Evolutionary conservation across 2,797 vertebrate species (phyloP).

Genomic region (Paramormyrops hopkinsi): DNA sequence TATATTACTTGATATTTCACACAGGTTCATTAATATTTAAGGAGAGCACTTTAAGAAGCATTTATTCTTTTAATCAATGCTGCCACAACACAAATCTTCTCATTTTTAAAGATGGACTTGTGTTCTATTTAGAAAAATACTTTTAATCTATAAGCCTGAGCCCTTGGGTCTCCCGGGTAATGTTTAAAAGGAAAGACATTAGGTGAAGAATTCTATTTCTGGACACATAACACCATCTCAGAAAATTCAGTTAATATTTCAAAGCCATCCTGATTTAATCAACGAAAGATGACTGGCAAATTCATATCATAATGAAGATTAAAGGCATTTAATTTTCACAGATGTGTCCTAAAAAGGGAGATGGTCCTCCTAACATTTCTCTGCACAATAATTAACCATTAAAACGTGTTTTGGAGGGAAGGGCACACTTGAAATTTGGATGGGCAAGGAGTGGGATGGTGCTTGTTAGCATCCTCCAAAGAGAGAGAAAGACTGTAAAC

Average conservation of each 20-base stretch:
- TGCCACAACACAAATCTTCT: background rate
- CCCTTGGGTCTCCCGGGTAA: background rate
- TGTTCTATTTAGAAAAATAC: background rate
- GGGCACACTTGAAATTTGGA: background rate
- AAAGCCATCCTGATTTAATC: background rate
- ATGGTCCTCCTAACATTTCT: background rate
- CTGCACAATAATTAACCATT: background rate
- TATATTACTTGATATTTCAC: background rate
- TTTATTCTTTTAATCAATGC: background rate
- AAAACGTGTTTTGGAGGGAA: background rate
- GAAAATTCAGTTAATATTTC: background rate
- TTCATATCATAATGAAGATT: slow-evolving; percentile 5
- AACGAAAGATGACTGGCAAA: background rate
- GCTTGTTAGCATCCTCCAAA: background rate
- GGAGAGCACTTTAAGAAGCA: background rate
- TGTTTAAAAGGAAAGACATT: background rate
- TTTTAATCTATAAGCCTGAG: background rate
- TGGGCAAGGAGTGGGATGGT: background rate
- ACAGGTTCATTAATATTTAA: background rate
- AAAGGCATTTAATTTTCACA: slow-evolving; percentile 7
- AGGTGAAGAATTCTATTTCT: background rate
- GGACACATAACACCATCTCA: background rate
- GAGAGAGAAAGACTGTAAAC: background rate
- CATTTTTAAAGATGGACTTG: background rate
- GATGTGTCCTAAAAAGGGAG: background rate